A percentile compares a stretch with the other conserved stretches of the same genome.
These are phyloP conservation scores for Ametastegia equiseti DNA, from an alignment of 2,888 invertebrate genomes.

Conservation along the genomic window DNA sequence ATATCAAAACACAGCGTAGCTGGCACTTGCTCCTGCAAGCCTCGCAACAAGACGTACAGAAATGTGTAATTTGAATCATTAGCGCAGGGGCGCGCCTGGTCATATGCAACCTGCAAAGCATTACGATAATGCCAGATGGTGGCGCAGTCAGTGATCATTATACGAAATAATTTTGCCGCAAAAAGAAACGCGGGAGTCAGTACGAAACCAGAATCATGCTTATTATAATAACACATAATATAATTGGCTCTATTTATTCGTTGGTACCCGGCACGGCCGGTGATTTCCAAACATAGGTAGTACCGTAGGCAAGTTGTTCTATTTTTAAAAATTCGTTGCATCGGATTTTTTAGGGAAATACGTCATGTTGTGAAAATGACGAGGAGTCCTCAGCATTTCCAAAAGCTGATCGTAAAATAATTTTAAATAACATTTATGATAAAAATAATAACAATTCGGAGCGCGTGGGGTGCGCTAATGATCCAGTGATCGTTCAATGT, in stretches of 20 bases:
- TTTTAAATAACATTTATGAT: too few relatives aligned
- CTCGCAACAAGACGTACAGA: not conserved
- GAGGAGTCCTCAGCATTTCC: not conserved
- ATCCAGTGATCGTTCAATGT: too few relatives aligned
- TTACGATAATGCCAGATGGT: not conserved
- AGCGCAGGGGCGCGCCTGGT: not conserved
- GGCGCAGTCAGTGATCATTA: not conserved
- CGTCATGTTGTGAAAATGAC: not conserved
- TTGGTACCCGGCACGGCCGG: too few relatives aligned
- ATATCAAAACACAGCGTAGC: not conserved
- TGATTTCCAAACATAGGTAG: too few relatives aligned
- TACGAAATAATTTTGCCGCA: conserved; percentile 11
- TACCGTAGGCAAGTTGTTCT: not conserved
- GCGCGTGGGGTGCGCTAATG: too few relatives aligned
- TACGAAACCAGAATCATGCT: too few relatives aligned
- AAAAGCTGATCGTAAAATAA: not conserved
- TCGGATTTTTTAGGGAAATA: not conserved
- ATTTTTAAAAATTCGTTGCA: not conserved
- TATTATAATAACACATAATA: too few relatives aligned
- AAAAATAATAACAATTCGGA: too few relatives aligned
- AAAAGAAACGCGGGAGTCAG: not conserved
- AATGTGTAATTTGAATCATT: not conserved
- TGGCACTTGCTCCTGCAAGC: not conserved
- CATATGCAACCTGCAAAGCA: not conserved
- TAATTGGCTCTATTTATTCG: too few relatives aligned